Percentiles rank a stretch among this genome's conserved stretches.
Evolutionary conservation across 1,140 invertebrate species (phyloP).

Genomic region (Asbolus verrucosus): DNA sequence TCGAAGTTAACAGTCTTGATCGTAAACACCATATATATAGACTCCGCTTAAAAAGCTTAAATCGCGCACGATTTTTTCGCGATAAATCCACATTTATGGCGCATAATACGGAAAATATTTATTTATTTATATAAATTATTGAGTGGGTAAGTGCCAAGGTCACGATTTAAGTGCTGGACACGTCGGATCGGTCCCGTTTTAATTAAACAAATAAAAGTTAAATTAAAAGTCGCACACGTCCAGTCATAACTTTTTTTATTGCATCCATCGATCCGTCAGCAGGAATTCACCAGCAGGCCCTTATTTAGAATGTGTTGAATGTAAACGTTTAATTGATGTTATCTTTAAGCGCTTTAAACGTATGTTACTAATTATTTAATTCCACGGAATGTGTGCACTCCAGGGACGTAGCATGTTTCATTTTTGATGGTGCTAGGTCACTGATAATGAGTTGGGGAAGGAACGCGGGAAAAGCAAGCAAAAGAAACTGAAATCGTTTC

Average conservation of each 20-base stretch:
- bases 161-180: background rate
- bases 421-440: background rate
- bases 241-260: slow-evolving; percentile 18
- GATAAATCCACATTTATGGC: slow-evolving; percentile 1
- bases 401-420: background rate
- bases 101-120: slow-evolving; percentile 1
- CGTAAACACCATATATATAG: too few relatives aligned
- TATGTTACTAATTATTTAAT: slow-evolving; percentile 31
- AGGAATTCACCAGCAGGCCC: too few relatives aligned
- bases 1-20: background rate
- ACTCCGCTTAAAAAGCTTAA: background rate
- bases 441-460: slow-evolving; percentile 6
- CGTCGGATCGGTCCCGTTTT: slow-evolving; percentile 7
- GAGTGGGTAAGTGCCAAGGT: slow-evolving; percentile 2
- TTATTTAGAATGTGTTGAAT: slow-evolving; percentile 33
- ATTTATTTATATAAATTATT: slow-evolving; percentile 16
- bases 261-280: slow-evolving; percentile 11
- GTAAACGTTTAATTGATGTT: slow-evolving; percentile 36
- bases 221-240: slow-evolving; percentile 2
- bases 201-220: slow-evolving; percentile 34
- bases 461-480: too few relatives aligned
- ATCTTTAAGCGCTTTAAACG: slow-evolving; percentile 19
- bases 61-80: slow-evolving; percentile 10
- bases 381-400: slow-evolving; percentile 30
- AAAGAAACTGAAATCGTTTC: too few relatives aligned